These are phyloP conservation scores for Plumapathes pennacea DNA, from an alignment of 92 coral and sea anemone species.

Conservation along the genomic window DNA sequence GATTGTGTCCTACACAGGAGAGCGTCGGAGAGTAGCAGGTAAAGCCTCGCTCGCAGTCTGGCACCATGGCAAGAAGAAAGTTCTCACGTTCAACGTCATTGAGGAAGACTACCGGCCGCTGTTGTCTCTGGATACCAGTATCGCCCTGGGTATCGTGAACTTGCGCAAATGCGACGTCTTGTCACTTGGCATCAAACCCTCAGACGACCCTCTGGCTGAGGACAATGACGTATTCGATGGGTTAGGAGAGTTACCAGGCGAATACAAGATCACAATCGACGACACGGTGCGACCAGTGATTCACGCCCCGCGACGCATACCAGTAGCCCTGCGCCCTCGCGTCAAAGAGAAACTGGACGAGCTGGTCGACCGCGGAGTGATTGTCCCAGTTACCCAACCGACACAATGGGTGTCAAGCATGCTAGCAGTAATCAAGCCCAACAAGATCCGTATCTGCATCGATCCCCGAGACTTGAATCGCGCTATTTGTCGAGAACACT, in stretches of 20 bases:
- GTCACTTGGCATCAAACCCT: background rate
- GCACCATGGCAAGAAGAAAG: background rate
- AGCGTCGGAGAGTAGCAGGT: constrained; percentile 36
- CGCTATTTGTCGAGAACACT: background rate
- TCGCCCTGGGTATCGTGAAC: constrained; percentile 13
- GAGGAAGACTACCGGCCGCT: constrained; percentile 26
- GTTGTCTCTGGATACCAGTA: constrained; percentile 12
- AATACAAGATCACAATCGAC: constrained; percentile 23
- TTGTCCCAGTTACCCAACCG: constrained; percentile 15
- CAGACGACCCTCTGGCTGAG: background rate
- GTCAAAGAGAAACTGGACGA: constrained; percentile 39
- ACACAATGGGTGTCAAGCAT: constrained; percentile 31
- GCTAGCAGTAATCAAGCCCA: constrained; percentile 1
- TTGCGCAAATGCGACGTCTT: constrained; percentile 21
- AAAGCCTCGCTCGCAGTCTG: constrained; percentile 19
- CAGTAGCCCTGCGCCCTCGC: constrained; percentile 33
- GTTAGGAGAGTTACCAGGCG: constrained; percentile 31
- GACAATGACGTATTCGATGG: constrained; percentile 28
- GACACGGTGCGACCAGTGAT: constrained; percentile 13
- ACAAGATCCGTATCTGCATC: constrained; percentile 7
- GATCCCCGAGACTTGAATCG: constrained; percentile 1
- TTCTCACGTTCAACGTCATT: constrained; percentile 3
- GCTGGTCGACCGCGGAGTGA: constrained; percentile 16
- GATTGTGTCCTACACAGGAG: constrained; percentile 45
- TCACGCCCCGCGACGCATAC: constrained; percentile 43